Conservation (phyloP, 2,888 invertebrate species). For the Acanthopleura granulata region DNA sequence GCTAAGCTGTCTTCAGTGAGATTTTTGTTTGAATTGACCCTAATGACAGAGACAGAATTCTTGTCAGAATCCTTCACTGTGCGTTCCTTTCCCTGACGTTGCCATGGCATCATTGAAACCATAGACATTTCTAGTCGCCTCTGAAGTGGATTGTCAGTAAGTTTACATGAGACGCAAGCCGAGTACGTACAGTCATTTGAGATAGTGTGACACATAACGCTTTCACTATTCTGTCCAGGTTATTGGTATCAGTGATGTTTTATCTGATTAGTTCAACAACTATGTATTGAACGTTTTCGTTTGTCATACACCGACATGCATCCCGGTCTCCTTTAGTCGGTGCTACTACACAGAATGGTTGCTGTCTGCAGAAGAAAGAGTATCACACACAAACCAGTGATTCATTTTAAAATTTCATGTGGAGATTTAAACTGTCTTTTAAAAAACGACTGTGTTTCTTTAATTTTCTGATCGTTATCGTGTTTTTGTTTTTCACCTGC, state of each 20-base stretch:
- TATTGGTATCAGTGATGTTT: conserved; percentile 13
- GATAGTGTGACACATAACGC: conserved; percentile 18
- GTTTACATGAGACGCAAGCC: background rate
- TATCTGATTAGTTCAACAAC: conserved; percentile 21
- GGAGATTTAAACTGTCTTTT: conserved; percentile 26
- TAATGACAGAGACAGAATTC: background rate
- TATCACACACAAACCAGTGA: conserved; percentile 16
- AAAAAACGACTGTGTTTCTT: conserved; percentile 32
- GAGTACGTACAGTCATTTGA: conserved; percentile 4
- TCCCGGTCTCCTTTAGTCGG: conserved; percentile 30
- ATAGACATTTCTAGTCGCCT: background rate
- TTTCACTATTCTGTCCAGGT: conserved; percentile 14
- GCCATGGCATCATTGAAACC: background rate
- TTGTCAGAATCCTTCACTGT: background rate
- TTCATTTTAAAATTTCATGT: conserved; percentile 29
- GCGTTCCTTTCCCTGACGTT: background rate
- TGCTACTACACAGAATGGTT: conserved; percentile 34
- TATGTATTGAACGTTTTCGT: conserved; percentile 29
- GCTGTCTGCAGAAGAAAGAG: conserved; percentile 26
- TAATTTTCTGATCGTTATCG: conserved; percentile 28
- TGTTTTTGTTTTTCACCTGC: conserved; percentile 29
- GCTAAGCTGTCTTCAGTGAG: background rate
- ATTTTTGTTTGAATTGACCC: background rate
- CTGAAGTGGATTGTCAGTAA: background rate
- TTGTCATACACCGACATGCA: conserved; percentile 32